Evolutionary conservation across 2,888 invertebrate species (phyloP).

Genomic region (Bombylius major): DNA sequence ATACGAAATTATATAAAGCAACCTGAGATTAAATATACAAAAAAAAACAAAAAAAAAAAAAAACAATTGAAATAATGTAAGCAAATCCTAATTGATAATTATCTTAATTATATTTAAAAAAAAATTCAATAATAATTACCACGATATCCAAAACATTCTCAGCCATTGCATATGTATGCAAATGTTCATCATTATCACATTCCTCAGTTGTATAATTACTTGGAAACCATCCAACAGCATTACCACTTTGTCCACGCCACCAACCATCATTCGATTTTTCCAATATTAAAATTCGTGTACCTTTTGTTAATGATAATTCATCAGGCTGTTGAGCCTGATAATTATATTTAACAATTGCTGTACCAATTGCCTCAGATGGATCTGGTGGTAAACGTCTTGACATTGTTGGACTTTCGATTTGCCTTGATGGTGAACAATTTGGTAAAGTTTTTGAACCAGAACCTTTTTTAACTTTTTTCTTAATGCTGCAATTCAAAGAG

Average conservation of each 20-base stretch:
- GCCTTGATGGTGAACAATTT: constrained; percentile 70
- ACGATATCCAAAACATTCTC: constrained; percentile 93
- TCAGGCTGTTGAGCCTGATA: constrained; percentile 92
- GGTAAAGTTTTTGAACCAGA: constrained; percentile 79
- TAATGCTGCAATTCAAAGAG: constrained; percentile 47
- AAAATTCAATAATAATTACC: constrained; percentile 35
- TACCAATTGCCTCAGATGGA: constrained; percentile 74
- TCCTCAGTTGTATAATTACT: constrained; percentile 96
- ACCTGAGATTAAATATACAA: constrained; percentile 38
- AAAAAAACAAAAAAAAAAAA: not conserved
- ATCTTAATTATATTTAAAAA: not conserved
- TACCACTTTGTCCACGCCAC: constrained; percentile 87
- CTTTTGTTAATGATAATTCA: constrained; percentile 88
- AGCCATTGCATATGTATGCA: constrained; percentile 88
- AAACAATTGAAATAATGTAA: not conserved
- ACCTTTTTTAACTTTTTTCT: constrained; percentile 73
- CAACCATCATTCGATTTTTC: constrained; percentile 99
- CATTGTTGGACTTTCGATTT: constrained; percentile 64
- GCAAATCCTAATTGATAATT: not conserved
- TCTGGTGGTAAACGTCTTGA: constrained; percentile 62
- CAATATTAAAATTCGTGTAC: constrained; percentile 83
- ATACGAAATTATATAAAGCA: constrained; percentile 85
- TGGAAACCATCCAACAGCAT: constrained; percentile 74
- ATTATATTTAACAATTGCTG: constrained; percentile 91
- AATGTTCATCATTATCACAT: constrained; percentile 72